Base-by-base conservation (phyloP, 2,888 invertebrate genomes). In the Chironomus riparius region DNA sequence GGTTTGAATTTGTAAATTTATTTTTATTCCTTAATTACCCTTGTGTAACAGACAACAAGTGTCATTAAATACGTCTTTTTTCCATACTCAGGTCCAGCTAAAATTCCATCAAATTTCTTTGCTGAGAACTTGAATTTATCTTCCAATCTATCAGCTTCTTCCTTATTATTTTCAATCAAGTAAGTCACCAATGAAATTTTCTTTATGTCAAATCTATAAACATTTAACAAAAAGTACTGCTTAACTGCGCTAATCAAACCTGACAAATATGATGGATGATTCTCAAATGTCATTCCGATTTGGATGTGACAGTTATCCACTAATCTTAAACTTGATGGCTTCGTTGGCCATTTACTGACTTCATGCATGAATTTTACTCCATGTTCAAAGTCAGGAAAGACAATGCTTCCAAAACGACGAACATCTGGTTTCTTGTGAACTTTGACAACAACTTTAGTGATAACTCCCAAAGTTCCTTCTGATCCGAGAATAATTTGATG, bases 391-490 rank as follows among this genome's bases (percentile, higher is more conserved):
- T 70, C 70, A 1, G 70, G 70, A 15, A 70, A 70, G 15, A 70
- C 21, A 13, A 70, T 70, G 28, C 70, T 70, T 3, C 70, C 70
- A 24, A 22, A 70, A 1, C 56, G 50, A 47, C 70, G 21, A 24
- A 70, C 24, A 13, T 15, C 12, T 2, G 70, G 70, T 2, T 5
- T 13, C 10, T 38, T 38, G 47, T 70, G 70, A 50, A 70, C 50
- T 50, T 70, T 70, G 12, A 70, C 50, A 5, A 70, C 24, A 22
- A 56, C 50, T 47, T 70, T 22, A 5, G 70, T 70, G n/a, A 70
- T 70, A 3, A 70, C 70, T 13, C 70, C 70, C 4, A 70, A 47
- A 48, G 70, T 70, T 50, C 70, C 70, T 70, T 70, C 70, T n/a
- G 70, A 70, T 13, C 70, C 70, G 50, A 70, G 7, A 1, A 70